Evolutionary conservation across 2,113 vertebrate species (phyloP).

Genomic region (Macaca mulatta): DNA sequence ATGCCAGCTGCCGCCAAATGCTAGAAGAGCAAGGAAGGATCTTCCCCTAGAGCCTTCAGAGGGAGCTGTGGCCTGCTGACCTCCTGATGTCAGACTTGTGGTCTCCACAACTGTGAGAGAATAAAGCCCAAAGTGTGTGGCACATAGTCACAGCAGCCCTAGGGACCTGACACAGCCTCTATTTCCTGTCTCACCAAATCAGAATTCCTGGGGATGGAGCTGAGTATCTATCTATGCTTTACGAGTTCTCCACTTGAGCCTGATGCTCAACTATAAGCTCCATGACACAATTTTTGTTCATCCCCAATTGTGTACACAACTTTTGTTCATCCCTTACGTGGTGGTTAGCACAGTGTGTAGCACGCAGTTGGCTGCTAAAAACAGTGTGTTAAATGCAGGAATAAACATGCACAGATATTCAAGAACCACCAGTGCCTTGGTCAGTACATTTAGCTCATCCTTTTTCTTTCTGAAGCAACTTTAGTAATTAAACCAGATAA

Average conservation of each 20-base stretch:
- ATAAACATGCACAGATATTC: neutral
- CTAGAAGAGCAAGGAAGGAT: neutral
- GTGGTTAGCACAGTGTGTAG: neutral
- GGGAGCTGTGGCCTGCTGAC: neutral
- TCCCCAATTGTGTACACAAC: neutral
- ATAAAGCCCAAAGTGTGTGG: neutral
- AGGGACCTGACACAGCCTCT: neutral
- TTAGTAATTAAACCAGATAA: neutral
- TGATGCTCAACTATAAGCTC: neutral
- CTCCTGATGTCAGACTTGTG: neutral
- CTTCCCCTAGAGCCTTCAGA: neutral
- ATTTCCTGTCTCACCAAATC: neutral
- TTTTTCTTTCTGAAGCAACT: neutral
- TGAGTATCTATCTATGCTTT: neutral
- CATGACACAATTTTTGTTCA: neutral
- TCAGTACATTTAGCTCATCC: neutral
- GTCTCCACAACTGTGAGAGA: neutral
- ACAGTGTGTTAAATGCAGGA: rapidly evolving
- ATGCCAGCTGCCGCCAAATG: neutral
- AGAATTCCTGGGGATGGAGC: neutral
- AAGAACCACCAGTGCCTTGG: neutral
- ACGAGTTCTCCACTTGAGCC: neutral
- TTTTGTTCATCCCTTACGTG: neutral
- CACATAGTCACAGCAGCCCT: neutral
- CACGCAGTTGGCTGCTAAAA: neutral